These are phyloP conservation scores for Pseudopleuronectes americanus DNA, from an alignment of 2,797 vertebrate species.

Conservation along the genomic window DNA sequence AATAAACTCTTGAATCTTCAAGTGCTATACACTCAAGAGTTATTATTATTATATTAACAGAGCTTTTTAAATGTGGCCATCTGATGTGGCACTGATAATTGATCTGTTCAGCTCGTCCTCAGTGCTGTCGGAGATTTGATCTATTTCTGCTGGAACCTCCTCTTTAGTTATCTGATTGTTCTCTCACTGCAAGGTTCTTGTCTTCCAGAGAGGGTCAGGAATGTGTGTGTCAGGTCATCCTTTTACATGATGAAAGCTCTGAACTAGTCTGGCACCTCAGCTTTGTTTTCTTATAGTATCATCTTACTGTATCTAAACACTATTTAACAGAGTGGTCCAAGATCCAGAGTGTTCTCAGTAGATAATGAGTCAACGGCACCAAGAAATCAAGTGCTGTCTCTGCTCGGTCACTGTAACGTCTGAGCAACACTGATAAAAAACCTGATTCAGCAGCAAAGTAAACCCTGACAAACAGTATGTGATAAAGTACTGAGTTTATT, in stretches of 20 bases:
- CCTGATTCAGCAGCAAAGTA: neutral
- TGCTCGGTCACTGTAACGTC: neutral
- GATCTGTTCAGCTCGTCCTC: too few species aligned
- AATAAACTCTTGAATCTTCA: too few species aligned
- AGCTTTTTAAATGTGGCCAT: too few species aligned
- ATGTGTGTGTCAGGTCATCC: neutral
- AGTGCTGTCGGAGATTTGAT: too few species aligned
- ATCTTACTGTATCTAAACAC: neutral
- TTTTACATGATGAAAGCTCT: neutral
- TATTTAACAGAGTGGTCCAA: neutral
- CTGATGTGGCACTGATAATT: too few species aligned
- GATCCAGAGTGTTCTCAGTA: too few species aligned
- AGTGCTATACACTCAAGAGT: too few species aligned
- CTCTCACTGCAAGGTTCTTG: neutral
- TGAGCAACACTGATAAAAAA: neutral
- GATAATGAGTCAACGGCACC: too few species aligned
- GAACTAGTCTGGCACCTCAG: neutral
- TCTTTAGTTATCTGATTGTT: neutral
- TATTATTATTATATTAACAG: too few species aligned
- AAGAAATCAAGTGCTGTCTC: too few species aligned
- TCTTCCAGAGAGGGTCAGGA: neutral
- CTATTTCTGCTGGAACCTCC: too few species aligned
- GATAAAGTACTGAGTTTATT: constrained; percentile 68
- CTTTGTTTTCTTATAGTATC: neutral
- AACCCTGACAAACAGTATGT: constrained; percentile 16